Conservation (phyloP, 1,140 invertebrate genomes). For the Leptinotarsa undecemlineata region DNA sequence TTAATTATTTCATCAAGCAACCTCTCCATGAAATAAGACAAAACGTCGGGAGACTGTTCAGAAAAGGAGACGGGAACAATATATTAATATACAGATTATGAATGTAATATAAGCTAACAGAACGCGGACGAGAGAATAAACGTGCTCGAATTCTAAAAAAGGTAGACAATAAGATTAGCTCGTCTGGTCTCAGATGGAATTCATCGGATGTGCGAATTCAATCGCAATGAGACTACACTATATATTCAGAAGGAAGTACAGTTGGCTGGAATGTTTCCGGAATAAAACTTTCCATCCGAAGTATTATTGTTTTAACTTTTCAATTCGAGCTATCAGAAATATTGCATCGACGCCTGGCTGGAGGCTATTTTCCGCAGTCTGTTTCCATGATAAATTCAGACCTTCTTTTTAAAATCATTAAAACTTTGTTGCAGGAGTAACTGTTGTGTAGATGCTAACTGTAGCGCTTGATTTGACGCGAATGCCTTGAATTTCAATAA, state of each 20-base stretch:
- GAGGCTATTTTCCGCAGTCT: slow-evolving; percentile 1
- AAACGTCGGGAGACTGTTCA: background rate
- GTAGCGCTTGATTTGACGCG: no score
- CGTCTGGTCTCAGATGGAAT: background rate
- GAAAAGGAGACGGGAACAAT: slow-evolving; percentile 12
- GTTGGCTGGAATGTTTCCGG: background rate
- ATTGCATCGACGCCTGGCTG: background rate
- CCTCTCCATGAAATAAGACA: background rate
- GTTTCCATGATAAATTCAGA: slow-evolving; percentile 8
- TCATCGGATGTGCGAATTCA: slow-evolving; percentile 11
- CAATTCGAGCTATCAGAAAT: slow-evolving; percentile 1
- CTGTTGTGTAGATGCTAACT: no score
- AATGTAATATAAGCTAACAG: slow-evolving; percentile 17
- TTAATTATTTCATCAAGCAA: slow-evolving; percentile 8
- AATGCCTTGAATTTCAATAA: no score
- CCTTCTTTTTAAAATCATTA: background rate
- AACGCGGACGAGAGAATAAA: background rate
- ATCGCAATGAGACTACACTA: background rate
- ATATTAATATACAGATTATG: slow-evolving; percentile 21
- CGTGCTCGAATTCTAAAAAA: slow-evolving; percentile 17
- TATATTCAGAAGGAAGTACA: background rate
- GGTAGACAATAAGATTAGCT: slow-evolving; percentile 22
- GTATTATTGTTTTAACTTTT: slow-evolving; percentile 21
- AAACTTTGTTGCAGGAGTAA: background rate
- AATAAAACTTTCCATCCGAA: slow-evolving; percentile 11